Evolutionary conservation across 2,797 vertebrate genomes (phyloP).

Genomic region (Rhabdophis nuchalis): DNA sequence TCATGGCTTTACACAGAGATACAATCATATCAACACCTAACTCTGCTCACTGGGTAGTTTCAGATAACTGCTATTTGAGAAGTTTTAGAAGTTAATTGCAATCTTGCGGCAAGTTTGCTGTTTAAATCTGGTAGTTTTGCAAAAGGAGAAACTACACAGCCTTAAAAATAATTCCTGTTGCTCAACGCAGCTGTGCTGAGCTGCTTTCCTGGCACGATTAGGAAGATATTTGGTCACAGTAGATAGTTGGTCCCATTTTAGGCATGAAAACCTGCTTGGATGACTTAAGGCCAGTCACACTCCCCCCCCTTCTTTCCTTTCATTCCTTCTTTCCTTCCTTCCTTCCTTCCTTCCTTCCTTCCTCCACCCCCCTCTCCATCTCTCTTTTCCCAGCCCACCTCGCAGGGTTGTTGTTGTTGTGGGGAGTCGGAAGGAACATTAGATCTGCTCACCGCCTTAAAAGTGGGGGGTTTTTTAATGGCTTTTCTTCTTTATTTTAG

Average conservation of each 20-base stretch:
- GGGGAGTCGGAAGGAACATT: no score
- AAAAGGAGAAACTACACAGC: background rate
- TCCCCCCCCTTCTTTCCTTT: no score
- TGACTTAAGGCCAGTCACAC: background rate
- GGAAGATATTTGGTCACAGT: background rate
- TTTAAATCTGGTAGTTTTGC: background rate
- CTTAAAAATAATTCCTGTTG: background rate
- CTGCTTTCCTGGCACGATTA: fast-evolving
- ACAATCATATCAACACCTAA: background rate
- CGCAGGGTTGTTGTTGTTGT: no score
- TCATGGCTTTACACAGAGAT: background rate
- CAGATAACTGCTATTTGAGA: background rate
- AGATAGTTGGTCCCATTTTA: no score
- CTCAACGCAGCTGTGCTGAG: background rate
- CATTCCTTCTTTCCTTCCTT: no score
- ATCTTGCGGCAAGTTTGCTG: no score
- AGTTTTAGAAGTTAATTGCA: background rate
- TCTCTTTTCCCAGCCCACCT: no score
- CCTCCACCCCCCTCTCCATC: no score
- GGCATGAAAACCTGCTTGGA: background rate
- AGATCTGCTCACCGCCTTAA: background rate
- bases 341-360: no score
- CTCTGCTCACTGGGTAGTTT: background rate
- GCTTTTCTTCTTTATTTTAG: background rate
- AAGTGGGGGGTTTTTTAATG: background rate